Evolutionary conservation across 2,888 invertebrate genomes (phyloP).

Genomic region (Torymus aiolomorphi): DNA sequence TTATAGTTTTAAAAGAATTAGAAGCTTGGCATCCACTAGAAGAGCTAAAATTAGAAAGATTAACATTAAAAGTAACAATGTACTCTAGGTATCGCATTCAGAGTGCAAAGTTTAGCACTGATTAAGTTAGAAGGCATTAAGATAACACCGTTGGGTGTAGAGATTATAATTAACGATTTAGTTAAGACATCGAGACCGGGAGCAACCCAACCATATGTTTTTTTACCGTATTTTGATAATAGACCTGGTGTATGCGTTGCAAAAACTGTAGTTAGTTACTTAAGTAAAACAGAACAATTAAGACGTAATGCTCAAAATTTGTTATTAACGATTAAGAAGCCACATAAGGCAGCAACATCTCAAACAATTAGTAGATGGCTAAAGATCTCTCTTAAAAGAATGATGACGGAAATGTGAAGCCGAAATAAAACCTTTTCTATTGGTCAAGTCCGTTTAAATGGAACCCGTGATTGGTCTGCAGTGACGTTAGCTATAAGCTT

Average conservation of each 20-base stretch:
- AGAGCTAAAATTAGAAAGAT: neutral
- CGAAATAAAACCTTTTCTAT: no score
- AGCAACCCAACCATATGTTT: conserved; percentile 27
- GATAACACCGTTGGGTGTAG: neutral
- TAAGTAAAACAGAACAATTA: conserved; percentile 5
- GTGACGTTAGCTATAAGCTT: no score
- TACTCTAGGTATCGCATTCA: no score
- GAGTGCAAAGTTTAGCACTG: conserved; percentile 27
- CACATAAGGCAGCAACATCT: neutral
- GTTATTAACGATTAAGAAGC: conserved; percentile 15
- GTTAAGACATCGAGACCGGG: conserved; percentile 52
- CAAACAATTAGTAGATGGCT: conserved; percentile 37
- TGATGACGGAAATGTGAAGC: no score
- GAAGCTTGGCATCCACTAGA: conserved; percentile 12
- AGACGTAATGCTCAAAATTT: neutral
- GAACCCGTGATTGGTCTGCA: no score
- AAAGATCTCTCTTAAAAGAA: no score
- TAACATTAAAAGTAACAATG: conserved; percentile 39
- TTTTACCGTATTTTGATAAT: conserved; percentile 37
- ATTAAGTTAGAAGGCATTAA: conserved; percentile 39
- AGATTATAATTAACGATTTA: conserved; percentile 41
- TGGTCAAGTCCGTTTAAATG: no score
- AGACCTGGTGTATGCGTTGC: conserved; percentile 31
- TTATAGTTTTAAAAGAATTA: conserved; percentile 39
- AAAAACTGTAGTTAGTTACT: conserved; percentile 30